A percentile compares a stretch with the other conserved stretches of the same genome.
Conservation (phyloP, 2,113 vertebrate species). For the Hippocampus abdominalis region DNA sequence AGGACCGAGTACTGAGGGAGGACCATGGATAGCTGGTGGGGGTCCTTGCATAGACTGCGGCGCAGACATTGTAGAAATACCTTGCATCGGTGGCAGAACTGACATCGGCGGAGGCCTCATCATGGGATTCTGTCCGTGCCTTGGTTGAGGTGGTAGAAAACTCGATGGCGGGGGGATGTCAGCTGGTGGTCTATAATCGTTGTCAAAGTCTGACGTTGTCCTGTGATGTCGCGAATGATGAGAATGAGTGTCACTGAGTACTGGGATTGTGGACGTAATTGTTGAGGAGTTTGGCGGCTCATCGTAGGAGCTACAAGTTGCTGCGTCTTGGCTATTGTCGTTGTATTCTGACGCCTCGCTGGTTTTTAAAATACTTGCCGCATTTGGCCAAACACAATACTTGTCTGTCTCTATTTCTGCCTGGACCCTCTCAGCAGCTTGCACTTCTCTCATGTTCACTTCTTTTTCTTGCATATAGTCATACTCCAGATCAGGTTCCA, state of each 20-base stretch:
- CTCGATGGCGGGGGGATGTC: constrained; percentile 60
- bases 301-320: constrained; percentile 44
- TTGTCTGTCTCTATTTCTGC: constrained; percentile 62
- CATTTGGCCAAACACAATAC: constrained; percentile 76
- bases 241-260: constrained; percentile 55
- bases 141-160: constrained; percentile 61
- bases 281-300: constrained; percentile 47
- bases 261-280: constrained; percentile 60
- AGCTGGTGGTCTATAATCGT: constrained; percentile 55
- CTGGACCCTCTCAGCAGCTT: constrained; percentile 33
- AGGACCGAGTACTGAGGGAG: constrained; percentile 43
- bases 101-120: constrained; percentile 61
- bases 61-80: constrained; percentile 54
- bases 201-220: constrained; percentile 48
- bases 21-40: constrained; percentile 50
- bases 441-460: constrained; percentile 41
- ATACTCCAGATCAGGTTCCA: constrained; percentile 70
- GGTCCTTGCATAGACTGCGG: constrained; percentile 59
- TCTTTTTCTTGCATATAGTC: constrained; percentile 55
- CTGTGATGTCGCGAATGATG: constrained; percentile 59
- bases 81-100: constrained; percentile 65
- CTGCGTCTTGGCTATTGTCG: constrained; percentile 55
- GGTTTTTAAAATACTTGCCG: constrained; percentile 72
- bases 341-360: constrained; percentile 48
- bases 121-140: constrained; percentile 57